A percentile compares a stretch with the other conserved stretches of the same genome.
These are phyloP conservation scores for Andrena bucephala DNA, from an alignment of 2,888 invertebrate species.

Conservation along the genomic window DNA sequence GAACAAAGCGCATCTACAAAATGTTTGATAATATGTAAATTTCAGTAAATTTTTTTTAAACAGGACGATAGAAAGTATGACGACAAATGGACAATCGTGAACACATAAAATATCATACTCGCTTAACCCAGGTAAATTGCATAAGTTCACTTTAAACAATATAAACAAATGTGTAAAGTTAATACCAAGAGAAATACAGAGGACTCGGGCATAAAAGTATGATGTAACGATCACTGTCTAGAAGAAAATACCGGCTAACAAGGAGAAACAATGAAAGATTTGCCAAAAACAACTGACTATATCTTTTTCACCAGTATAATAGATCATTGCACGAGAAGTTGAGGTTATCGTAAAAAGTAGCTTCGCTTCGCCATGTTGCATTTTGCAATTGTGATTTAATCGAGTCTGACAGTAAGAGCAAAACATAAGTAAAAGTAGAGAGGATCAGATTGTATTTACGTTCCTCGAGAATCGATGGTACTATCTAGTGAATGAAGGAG, in stretches of 20 bases:
- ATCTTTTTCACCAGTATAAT: slow-evolving; percentile 13
- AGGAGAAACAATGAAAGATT: slow-evolving; percentile 29
- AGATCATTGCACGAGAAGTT: slow-evolving; percentile 29
- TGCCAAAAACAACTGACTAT: slow-evolving; percentile 39
- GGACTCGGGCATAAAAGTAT: slow-evolving; percentile 10
- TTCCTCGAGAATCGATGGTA: not conserved
- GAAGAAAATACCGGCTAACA: not conserved
- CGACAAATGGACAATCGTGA: not conserved
- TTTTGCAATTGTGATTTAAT: slow-evolving; percentile 52
- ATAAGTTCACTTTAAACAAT: slow-evolving; percentile 12
- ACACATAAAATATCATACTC: not conserved
- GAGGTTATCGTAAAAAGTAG: slow-evolving; percentile 67
- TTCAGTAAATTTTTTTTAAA: not conserved
- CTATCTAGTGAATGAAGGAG: not conserved
- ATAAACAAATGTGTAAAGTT: slow-evolving; percentile 35
- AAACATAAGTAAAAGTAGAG: slow-evolving; percentile 39
- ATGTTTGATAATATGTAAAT: not conserved
- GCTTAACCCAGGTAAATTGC: slow-evolving; percentile 1
- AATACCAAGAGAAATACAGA: not conserved
- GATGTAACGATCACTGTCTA: not conserved
- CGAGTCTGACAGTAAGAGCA: slow-evolving; percentile 49
- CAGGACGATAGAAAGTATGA: not conserved
- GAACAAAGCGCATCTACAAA: not conserved
- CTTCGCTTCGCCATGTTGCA: slow-evolving; percentile 69
- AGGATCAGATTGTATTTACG: not conserved